Percentiles rank a stretch among this genome's conserved stretches.
Conservation (phyloP, 2,888 invertebrate species). For the Danaus chrysippus region DNA sequence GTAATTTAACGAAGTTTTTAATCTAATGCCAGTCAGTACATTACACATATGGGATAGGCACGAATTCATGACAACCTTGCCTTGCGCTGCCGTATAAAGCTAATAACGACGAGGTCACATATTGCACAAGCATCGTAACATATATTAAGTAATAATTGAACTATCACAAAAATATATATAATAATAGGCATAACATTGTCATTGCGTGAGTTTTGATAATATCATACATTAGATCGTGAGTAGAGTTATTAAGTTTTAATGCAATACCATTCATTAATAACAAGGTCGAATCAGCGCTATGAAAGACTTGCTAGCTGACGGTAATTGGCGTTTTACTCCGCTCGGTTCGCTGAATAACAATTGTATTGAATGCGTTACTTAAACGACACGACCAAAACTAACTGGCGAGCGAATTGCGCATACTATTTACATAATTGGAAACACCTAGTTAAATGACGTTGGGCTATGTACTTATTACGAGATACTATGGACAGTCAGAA, state of each 20-base stretch:
- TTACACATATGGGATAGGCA: conserved; percentile 50
- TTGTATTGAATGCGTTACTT: conserved; percentile 35
- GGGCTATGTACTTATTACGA: conserved; percentile 16
- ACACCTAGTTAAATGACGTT: conserved; percentile 39
- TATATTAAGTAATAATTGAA: conserved; percentile 1
- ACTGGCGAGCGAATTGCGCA: conserved; percentile 27
- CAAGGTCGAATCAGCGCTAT: conserved; percentile 17
- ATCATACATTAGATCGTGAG: conserved; percentile 17
- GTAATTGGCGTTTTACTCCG: conserved; percentile 2
- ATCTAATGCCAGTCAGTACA: background rate
- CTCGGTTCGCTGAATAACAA: background rate
- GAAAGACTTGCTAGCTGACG: conserved; percentile 6
- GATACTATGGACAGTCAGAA: background rate
- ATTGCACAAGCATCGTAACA: conserved; percentile 54
- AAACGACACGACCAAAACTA: conserved; percentile 36
- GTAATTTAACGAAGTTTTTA: background rate
- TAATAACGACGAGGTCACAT: conserved; percentile 67
- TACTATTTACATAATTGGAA: conserved; percentile 38
- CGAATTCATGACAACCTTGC: conserved; percentile 51
- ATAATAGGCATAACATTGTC: background rate
- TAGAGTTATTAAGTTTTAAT: conserved; percentile 20
- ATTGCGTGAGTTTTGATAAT: conserved; percentile 15
- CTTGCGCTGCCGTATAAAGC: conserved; percentile 68
- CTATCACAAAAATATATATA: background rate
- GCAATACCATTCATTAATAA: conserved; percentile 20